Conservation (phyloP, 2,888 invertebrate species). For the Steinernema carpocapsae region DNA sequence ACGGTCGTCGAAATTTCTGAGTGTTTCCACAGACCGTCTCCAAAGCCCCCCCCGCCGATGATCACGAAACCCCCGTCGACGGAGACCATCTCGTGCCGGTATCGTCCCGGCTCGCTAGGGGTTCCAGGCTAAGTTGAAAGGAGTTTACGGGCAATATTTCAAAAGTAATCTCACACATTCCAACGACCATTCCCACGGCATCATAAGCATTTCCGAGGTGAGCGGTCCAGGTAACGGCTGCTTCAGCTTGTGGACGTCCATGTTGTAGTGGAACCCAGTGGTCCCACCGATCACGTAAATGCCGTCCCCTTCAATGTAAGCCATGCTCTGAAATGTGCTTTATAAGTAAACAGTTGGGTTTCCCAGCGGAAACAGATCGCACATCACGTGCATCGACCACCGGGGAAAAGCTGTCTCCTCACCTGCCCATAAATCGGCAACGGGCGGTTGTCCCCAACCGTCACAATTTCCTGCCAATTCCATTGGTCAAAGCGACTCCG, state of each 20-base stretch:
- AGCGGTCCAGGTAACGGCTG: background rate
- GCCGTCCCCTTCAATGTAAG: conserved; percentile 36
- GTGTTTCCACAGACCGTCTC: too few relatives aligned
- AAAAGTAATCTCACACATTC: background rate
- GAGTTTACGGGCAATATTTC: background rate
- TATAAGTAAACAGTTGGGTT: too few relatives aligned
- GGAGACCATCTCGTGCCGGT: conserved; percentile 34
- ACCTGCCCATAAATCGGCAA: conserved; percentile 49
- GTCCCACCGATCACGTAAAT: conserved; percentile 59
- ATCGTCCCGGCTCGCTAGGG: conserved; percentile 34
- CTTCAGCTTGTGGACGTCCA: conserved; percentile 44
- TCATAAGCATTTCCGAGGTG: background rate
- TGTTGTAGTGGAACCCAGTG: conserved; percentile 48
- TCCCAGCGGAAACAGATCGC: too few relatives aligned
- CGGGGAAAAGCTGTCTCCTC: too few relatives aligned
- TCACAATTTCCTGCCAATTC: conserved; percentile 23
- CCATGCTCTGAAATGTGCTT: background rate
- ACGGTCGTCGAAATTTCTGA: background rate
- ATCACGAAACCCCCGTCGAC: conserved; percentile 36
- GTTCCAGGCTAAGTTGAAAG: background rate
- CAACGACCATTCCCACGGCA: conserved; percentile 17
- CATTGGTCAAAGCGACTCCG: conserved; percentile 37
- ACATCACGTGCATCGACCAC: too few relatives aligned
- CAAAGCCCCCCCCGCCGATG: conserved; percentile 60
- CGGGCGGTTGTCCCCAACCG: conserved; percentile 15